Evolutionary conservation across 2,888 invertebrate species (phyloP).

Genomic region (Trachelus troglodyta): DNA sequence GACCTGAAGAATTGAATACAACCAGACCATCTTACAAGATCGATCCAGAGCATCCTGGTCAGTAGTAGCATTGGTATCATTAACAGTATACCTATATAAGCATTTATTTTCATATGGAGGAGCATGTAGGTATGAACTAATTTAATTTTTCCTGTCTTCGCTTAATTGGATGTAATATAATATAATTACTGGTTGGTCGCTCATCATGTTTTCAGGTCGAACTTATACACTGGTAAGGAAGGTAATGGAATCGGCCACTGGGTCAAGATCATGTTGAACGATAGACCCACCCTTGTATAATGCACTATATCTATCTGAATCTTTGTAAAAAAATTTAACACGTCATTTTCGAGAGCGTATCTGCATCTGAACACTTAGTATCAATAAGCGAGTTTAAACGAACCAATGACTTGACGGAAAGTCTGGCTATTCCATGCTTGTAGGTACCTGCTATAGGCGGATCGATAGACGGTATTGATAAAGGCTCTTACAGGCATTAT

Average conservation of each 20-base stretch:
- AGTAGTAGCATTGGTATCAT: background rate
- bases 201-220: background rate
- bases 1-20: conserved; percentile 73
- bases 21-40: conserved; percentile 71
- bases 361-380: background rate
- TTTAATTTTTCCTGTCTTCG: background rate
- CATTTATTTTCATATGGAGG: background rate
- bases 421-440: background rate
- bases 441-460: conserved; percentile 5
- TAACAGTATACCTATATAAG: background rate
- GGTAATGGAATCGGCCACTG: background rate
- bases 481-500: background rate
- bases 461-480: conserved; percentile 1
- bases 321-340: background rate
- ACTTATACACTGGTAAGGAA: background rate
- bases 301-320: background rate
- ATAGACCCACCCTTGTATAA: background rate
- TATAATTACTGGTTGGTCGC: background rate
- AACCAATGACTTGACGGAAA: background rate
- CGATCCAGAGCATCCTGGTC: conserved; percentile 69
- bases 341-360: background rate
- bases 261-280: background rate
- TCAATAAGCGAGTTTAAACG: background rate
- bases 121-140: background rate
- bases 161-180: background rate